Evolutionary conservation across 2,888 invertebrate species (phyloP).

Genomic region (Eupithecia insigniata): DNA sequence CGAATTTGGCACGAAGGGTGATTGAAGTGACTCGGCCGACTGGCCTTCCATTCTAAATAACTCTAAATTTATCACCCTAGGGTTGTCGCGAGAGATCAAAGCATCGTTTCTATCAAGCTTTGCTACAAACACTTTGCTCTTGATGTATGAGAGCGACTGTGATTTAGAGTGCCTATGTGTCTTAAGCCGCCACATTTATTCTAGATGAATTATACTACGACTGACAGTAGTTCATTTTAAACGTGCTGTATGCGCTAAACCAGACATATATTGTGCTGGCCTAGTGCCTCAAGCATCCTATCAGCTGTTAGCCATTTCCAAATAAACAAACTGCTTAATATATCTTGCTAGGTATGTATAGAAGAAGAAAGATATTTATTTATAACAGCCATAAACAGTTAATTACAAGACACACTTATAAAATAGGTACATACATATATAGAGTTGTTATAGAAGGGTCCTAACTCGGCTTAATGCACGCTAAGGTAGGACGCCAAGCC

Average conservation of each 20-base stretch:
- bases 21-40: constrained; percentile 15
- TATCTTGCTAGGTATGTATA: too few relatives aligned
- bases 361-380: too few relatives aligned
- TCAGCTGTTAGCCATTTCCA: neutral
- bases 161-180: constrained; percentile 10
- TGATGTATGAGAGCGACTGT: constrained; percentile 1
- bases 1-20: constrained; percentile 3
- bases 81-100: constrained; percentile 35
- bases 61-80: constrained; percentile 42
- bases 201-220: neutral
- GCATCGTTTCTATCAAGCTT: constrained; percentile 9
- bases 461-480: too few relatives aligned
- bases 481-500: too few relatives aligned
- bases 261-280: neutral
- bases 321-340: too few relatives aligned
- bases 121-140: constrained; percentile 1
- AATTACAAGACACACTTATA: too few relatives aligned
- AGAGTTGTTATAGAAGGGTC: too few relatives aligned
- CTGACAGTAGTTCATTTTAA: neutral
- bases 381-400: too few relatives aligned
- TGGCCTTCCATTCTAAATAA: constrained; percentile 44
- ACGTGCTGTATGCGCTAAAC: neutral
- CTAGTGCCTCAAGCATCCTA: neutral
- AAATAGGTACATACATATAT: too few relatives aligned
- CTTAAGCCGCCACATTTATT: neutral